Evolutionary conservation across 2,888 invertebrate species (phyloP).

Genomic region (Phortica okadai): DNA sequence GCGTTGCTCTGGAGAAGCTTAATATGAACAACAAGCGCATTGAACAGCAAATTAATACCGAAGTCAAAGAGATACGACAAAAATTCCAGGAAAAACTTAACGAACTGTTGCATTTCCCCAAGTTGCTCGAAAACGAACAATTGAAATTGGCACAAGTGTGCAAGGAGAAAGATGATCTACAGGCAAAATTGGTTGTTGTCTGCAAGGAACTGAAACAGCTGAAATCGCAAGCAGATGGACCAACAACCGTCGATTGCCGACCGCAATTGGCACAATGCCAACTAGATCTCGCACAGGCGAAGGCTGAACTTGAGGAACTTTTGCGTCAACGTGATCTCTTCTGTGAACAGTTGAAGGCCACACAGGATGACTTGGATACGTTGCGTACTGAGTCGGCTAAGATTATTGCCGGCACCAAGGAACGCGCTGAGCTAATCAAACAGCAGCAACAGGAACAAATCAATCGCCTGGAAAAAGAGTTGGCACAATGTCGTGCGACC

Average conservation of each 20-base stretch:
- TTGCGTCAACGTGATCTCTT: slow-evolving; percentile 69
- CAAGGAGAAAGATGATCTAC: slow-evolving; percentile 72
- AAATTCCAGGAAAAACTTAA: slow-evolving; percentile 75
- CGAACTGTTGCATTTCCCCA: slow-evolving; percentile 73
- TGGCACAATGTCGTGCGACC: slow-evolving; percentile 75
- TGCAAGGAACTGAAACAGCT: slow-evolving; percentile 72
- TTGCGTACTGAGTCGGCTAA: slow-evolving; percentile 75
- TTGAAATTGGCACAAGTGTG: slow-evolving; percentile 67
- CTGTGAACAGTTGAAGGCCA: slow-evolving; percentile 69
- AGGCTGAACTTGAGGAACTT: slow-evolving; percentile 65
- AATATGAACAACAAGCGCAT: slow-evolving; percentile 74
- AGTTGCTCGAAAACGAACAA: slow-evolving; percentile 74
- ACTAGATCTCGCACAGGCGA: slow-evolving; percentile 61
- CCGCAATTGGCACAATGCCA: slow-evolving; percentile 66
- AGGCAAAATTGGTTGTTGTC: slow-evolving; percentile 69
- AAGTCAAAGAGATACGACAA: slow-evolving; percentile 73
- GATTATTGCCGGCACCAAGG: slow-evolving; percentile 74
- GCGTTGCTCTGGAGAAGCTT: slow-evolving; percentile 70
- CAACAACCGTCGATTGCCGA: slow-evolving; percentile 58
- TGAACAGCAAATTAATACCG: slow-evolving; percentile 74
- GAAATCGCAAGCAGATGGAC: slow-evolving; percentile 57
- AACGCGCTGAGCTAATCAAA: slow-evolving; percentile 68
- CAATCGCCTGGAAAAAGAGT: slow-evolving; percentile 72
- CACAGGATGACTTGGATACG: slow-evolving; percentile 71
- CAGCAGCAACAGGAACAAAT: slow-evolving; percentile 68